Base-by-base conservation (phyloP, 2,797 vertebrate genomes). In the Rhincodon typus region DNA sequence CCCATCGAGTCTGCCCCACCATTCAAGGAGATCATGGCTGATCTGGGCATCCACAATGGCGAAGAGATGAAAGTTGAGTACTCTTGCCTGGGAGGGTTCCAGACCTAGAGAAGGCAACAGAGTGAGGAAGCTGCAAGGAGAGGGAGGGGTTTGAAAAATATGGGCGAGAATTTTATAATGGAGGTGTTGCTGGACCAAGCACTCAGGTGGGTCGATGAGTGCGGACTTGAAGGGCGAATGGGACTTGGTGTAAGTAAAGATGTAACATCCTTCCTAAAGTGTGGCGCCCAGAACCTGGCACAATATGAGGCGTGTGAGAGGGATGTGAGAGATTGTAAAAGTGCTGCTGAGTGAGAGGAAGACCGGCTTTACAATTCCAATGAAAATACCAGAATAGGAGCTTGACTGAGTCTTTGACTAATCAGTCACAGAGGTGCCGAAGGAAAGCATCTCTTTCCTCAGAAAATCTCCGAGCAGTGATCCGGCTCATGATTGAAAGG, bases 401-500 rank as follows among this genome's bases (percentile, higher is more conserved):
- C 25, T 50, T 3, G 25, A 13, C 53, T 17, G 53, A n/a, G 6
- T 38, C n/a, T 12, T 69, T 2, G 2, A 67, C 69, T 69, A 93
- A 69, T 69, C 66, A 93, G 90, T 42, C 21, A 8, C 2, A 25
- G 90, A 42, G 62, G 17, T n/a, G 62, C 34, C 67, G 62, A n/a
- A 8, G 66, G 46, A 42, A n/a, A 25, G 38, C 21, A 69, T 42
- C 90, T 25, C n/a, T 67, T 69, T 21, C 21, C 7, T 67, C 62
- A 42, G 66, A n/a, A 38, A 93, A 42, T 42, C 66, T 69, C 90
- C 23, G 88, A 91, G 57, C 88, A 67, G 62, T 19, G 66, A 93
- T 69, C 90, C n/a, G n/a, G 42, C 90, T 69, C 66, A 42, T 93
- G 90, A 93, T 67, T 67, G 90, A 93, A 93, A 93, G 90, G 90